Evolutionary conservation across 2,797 vertebrate species (phyloP).

Genomic region (Pitangus sulphuratus): DNA sequence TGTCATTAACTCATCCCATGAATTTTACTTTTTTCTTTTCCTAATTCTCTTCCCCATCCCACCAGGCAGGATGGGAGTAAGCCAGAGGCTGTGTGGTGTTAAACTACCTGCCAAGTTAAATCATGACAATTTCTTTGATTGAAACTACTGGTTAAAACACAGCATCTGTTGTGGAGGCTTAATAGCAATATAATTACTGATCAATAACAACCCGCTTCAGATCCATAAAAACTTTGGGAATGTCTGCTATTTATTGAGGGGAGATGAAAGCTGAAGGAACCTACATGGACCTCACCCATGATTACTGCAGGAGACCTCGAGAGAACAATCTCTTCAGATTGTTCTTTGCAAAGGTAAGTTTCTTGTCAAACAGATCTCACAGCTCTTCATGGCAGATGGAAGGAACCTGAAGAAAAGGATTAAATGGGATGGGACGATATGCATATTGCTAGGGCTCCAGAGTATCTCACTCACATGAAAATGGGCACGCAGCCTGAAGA

Average conservation of each 20-base stretch:
- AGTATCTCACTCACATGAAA: not conserved
- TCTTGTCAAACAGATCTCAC: not conserved
- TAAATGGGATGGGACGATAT: not conserved
- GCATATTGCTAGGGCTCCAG: not conserved
- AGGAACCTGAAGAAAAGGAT: not conserved
- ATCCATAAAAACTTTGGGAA: not conserved
- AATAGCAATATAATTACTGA: not conserved
- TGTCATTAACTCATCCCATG: not conserved
- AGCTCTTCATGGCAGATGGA: not conserved
- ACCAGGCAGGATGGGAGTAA: not conserved
- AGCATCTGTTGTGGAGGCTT: not conserved
- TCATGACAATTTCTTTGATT: not conserved
- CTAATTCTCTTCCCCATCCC: not conserved
- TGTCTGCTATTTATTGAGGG: not conserved
- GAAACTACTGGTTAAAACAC: not conserved
- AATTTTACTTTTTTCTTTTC: not conserved
- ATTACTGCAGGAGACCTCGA: not conserved
- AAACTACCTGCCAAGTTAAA: not conserved
- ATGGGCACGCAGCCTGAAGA: rapidly evolving
- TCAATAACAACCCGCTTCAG: not conserved
- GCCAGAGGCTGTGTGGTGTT: not conserved
- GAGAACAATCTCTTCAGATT: not conserved
- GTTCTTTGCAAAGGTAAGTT: not conserved
- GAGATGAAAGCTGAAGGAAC: not conserved
- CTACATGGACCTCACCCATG: too few relatives aligned